These are phyloP conservation scores for Menidia beryllina DNA, from an alignment of 2,113 vertebrate genomes.

Conservation along the genomic window DNA sequence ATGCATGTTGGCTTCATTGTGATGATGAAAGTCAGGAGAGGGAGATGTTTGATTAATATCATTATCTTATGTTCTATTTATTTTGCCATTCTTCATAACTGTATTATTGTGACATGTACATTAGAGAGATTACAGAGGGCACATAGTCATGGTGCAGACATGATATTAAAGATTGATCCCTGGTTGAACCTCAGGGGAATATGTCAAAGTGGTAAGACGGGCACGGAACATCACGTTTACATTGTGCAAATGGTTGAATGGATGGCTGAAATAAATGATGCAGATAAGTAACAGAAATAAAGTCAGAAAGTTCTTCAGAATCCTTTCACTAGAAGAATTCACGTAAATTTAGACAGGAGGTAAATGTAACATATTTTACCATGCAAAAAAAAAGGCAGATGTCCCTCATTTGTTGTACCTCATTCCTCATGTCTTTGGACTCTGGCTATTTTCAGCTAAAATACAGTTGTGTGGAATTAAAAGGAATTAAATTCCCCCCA, in stretches of 20 bases:
- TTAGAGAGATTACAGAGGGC: too few relatives aligned
- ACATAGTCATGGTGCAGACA: too few relatives aligned
- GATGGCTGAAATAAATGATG: not conserved
- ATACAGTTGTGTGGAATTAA: slow-evolving; percentile 32
- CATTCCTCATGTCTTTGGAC: slow-evolving; percentile 45
- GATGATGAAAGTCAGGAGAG: too few relatives aligned
- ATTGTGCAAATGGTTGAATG: not conserved
- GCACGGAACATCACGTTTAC: not conserved
- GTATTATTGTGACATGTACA: too few relatives aligned
- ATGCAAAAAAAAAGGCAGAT: not conserved
- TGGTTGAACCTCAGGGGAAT: too few relatives aligned
- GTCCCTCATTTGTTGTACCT: not conserved
- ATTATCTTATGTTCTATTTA: too few relatives aligned
- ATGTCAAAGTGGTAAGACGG: not conserved
- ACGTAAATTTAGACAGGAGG: too few relatives aligned
- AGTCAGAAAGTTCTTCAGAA: not conserved
- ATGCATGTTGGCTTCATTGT: too few relatives aligned
- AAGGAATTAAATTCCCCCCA: slow-evolving; percentile 33
- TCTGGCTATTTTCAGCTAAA: slow-evolving; percentile 23
- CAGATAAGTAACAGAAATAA: slow-evolving; percentile 1
- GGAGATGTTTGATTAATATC: too few relatives aligned
- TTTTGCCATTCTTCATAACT: too few relatives aligned
- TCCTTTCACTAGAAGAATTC: not conserved
- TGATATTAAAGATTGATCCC: too few relatives aligned
- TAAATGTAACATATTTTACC: not conserved